Base-by-base conservation (phyloP, 2,797 vertebrate species). In the Myripristis murdjan region DNA sequence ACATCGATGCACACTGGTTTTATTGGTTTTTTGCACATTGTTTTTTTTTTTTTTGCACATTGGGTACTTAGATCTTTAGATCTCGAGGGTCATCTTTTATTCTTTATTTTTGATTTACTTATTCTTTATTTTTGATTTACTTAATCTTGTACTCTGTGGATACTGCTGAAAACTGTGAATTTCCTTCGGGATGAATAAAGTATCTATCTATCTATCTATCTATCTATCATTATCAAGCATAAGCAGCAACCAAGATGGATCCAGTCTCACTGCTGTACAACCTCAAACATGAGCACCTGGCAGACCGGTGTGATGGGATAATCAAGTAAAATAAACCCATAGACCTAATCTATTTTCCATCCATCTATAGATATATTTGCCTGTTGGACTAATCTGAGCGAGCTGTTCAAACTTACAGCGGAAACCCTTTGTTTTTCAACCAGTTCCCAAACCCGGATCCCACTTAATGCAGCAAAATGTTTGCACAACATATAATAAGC, bases 271-370 rank as follows among this genome's bases (percentile, higher is more conserved):
- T 49, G 47, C 16, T 51, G 6, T 8, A 75, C 52, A 56, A 37
- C 20, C 14, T 15, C 18, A 35, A 35, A 49, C 18, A 35, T 8
- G 9, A 35, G 31, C 39, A 54, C 56, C 56, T 59, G 59, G 3
- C 1, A 39, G 12, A 48, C 9, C 20, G n/a, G 15, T 70, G 68
- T 58, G 35, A 64, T 56, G 1, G 12, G 54, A 18, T 46, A 48
- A 56, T 31, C 41, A 46, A 76, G 66, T 37, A 31, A 64, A 57
- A 54, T 1, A 15, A 43, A n/a, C 6, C 4, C 28, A 65, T 68
- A 5, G 1, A 7, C 1, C 9, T 9, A 7, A 31, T 52, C 31
- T 2, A 28, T 43, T 3, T 23, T 52, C n/a, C 39, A 4, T 23
- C 18, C 2, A 28, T 28, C 26, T 28, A 28, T 28, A 59, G n/a